These are phyloP conservation scores for Amblyopsis hoosieri DNA, from an alignment of 2,797 vertebrate genomes.

Conservation along the genomic window DNA sequence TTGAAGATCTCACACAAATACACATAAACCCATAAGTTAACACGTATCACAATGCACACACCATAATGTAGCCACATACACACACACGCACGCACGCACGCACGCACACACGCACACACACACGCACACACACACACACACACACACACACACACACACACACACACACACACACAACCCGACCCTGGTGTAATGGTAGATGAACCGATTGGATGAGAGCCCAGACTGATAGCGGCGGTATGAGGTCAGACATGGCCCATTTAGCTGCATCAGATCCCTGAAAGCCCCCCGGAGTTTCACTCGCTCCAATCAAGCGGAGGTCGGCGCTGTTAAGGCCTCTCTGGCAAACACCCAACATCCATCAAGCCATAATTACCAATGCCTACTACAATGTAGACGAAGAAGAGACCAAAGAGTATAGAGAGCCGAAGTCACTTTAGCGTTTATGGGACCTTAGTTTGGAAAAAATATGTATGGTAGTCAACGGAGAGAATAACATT, in stretches of 20 bases:
- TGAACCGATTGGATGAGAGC: constrained; percentile 12
- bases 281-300: constrained; percentile 6
- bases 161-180: constrained; percentile 2
- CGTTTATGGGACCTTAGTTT: too few relatives aligned
- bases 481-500: too few relatives aligned
- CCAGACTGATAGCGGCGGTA: constrained; percentile 12
- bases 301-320: constrained; percentile 26
- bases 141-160: constrained; percentile 13
- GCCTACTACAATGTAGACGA: constrained; percentile 1
- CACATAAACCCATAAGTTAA: background rate
- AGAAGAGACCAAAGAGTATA: background rate
- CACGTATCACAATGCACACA: background rate
- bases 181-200: constrained; percentile 38
- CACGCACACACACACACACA: background rate
- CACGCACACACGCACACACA: constrained; percentile 10
- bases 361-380: constrained; percentile 8
- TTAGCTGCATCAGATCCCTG: constrained; percentile 21
- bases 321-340: constrained; percentile 17
- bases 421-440: too few relatives aligned
- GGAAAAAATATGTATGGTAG: too few relatives aligned
- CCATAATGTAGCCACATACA: background rate
- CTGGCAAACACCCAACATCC: constrained; percentile 23
- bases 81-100: constrained; percentile 2
- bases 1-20: constrained; percentile 1
- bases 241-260: constrained; percentile 24